phyloP scores from a whole-genome alignment of 2,113 vertebrate species.

The Pteropus alecto region DNA sequence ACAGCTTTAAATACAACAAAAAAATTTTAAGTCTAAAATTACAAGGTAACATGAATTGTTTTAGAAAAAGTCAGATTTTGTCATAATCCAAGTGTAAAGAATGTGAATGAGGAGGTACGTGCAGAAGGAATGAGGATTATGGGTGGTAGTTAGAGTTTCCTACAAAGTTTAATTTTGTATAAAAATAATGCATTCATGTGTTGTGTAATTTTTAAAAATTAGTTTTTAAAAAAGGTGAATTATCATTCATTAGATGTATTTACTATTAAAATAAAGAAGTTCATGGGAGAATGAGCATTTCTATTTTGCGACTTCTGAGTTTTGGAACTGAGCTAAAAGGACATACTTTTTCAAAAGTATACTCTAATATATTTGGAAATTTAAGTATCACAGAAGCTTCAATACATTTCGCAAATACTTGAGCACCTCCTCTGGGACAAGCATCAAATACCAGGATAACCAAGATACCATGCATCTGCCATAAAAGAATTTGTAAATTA shows the following conservation, averaged over 20 bases:
- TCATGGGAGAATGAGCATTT: neutral
- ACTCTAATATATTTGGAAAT: neutral
- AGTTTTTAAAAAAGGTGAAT: neutral
- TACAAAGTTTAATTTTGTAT: neutral
- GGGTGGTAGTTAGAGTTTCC: neutral
- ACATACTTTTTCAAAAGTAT: neutral
- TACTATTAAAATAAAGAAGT: neutral
- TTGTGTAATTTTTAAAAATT: neutral
- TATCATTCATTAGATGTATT: neutral
- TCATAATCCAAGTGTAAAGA: neutral
- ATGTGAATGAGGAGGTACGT: neutral
- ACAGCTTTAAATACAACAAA: conserved; percentile 12
- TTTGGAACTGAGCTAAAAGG: neutral
- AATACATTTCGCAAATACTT: neutral
- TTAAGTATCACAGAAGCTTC: neutral
- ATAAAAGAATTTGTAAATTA: neutral
- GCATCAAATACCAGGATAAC: neutral
- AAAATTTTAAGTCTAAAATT: neutral
- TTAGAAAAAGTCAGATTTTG: neutral
- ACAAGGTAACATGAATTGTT: neutral
- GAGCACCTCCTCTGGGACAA: neutral
- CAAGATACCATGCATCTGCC: neutral
- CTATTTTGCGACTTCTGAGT: neutral
- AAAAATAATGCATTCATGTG: neutral
- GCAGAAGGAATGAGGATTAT: neutral